Conservation (phyloP, 2,888 invertebrate genomes). For the Leptopilina myrica region DNA sequence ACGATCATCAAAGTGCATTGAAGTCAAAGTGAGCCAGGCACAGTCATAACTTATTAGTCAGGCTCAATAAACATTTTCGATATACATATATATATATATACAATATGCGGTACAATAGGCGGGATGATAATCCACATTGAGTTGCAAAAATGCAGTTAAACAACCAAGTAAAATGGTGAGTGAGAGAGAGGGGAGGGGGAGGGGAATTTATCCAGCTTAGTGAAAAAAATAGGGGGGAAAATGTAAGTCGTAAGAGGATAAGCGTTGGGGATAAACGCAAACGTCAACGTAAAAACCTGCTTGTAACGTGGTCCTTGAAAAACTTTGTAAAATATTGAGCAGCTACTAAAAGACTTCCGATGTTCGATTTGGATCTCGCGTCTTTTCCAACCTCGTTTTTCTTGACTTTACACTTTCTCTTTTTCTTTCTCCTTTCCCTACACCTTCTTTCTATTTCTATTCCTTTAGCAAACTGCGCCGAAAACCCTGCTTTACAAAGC, state of each 20-base stretch:
- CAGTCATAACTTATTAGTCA: conserved; percentile 27
- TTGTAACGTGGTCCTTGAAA: conserved; percentile 56
- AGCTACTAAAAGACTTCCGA: conserved; percentile 68
- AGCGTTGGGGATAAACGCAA: conserved; percentile 57
- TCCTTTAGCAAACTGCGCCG: conserved; percentile 4
- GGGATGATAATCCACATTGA: conserved; percentile 15
- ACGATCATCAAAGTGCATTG: conserved; percentile 23
- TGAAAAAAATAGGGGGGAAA: background rate
- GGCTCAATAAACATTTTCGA: conserved; percentile 13
- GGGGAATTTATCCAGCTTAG: conserved; percentile 19
- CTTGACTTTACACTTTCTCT: conserved; percentile 41
- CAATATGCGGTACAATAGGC: background rate
- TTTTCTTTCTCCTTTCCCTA: background rate
- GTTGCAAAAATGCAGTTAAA: conserved; percentile 30
- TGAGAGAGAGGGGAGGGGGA: background rate
- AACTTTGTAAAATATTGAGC: conserved; percentile 71
- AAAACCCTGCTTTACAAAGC: background rate
- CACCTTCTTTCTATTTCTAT: too few species aligned
- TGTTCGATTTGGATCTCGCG: conserved; percentile 62
- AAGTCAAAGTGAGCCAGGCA: background rate
- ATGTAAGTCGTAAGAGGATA: conserved; percentile 49
- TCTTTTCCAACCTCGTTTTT: conserved; percentile 50
- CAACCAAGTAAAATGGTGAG: background rate
- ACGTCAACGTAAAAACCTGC: conserved; percentile 59
- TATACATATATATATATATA: background rate